phyloP scores from a whole-genome alignment of 1,140 invertebrate genomes.

The Heliconius nattereri region DNA sequence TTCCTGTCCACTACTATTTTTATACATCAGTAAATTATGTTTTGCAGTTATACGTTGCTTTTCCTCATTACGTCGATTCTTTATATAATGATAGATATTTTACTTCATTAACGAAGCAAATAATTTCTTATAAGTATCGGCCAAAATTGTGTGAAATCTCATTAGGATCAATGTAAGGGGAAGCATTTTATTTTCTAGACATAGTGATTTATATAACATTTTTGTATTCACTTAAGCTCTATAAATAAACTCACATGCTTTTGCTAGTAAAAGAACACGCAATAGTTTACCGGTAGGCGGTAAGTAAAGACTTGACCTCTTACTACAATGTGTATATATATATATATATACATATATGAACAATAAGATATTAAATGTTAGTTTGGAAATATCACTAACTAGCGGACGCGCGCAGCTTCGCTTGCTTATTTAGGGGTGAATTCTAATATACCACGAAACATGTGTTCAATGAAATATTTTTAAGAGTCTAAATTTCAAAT shows the following conservation, averaged over 20 bases:
- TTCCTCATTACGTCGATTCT: background rate
- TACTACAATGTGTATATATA: too few relatives aligned
- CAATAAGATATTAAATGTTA: too few relatives aligned
- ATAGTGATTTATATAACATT: background rate
- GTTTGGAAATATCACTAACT: too few relatives aligned
- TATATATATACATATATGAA: too few relatives aligned
- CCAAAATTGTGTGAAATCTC: background rate
- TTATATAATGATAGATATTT: background rate
- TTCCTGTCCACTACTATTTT: too few relatives aligned
- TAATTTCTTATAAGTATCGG: background rate
- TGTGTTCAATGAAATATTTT: too few relatives aligned
- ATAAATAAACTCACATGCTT: constrained; percentile 4
- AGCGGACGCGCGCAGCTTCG: too few relatives aligned
- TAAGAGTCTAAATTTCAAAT: too few relatives aligned
- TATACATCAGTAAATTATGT: background rate
- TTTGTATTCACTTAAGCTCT: background rate
- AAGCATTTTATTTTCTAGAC: background rate
- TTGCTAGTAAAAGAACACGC: background rate
- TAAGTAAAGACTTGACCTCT: background rate
- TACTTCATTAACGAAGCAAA: background rate
- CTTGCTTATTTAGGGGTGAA: too few relatives aligned
- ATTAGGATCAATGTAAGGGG: background rate
- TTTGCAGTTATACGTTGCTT: background rate
- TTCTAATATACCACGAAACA: too few relatives aligned
- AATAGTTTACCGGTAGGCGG: background rate